phyloP scores from a whole-genome alignment of 2,113 vertebrate genomes.

The Scophthalmus maximus region DNA sequence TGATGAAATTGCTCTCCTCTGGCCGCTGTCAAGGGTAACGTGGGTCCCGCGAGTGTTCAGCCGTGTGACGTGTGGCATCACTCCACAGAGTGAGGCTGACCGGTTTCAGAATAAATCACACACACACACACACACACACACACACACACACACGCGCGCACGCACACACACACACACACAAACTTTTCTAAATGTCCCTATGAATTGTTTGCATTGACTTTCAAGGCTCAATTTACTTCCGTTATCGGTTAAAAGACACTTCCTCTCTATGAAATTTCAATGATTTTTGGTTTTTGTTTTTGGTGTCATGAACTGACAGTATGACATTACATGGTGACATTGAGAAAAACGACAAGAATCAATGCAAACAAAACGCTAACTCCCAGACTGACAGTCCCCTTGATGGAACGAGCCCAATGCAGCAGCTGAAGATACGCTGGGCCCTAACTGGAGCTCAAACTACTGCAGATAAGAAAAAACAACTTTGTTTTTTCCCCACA shows the following conservation, averaged over 20 bases:
- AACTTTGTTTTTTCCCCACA: constrained; percentile 18
- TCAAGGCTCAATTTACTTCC: too few species aligned
- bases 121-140: not conserved
- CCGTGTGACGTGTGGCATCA: constrained; percentile 67
- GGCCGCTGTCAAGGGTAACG: constrained; percentile 70
- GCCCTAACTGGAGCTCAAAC: constrained; percentile 52
- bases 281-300: too few species aligned
- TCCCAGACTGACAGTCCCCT: constrained; percentile 6
- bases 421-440: constrained; percentile 18
- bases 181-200: too few species aligned
- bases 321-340: too few species aligned
- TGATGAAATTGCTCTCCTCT: constrained; percentile 73
- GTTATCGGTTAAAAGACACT: too few species aligned
- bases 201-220: too few species aligned
- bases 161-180: not conserved
- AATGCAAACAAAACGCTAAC: too few species aligned
- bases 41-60: constrained; percentile 62
- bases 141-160: not conserved
- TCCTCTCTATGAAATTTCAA: too few species aligned
- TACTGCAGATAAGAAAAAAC: constrained; percentile 44
- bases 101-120: constrained; percentile 17
- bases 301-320: too few species aligned
- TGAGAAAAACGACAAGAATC: too few species aligned
- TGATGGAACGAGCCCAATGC: constrained; percentile 36
- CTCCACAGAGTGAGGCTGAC: constrained; percentile 37